phyloP scores from a whole-genome alignment of 2,888 invertebrate genomes.

The Willowsia nigromaculata region DNA sequence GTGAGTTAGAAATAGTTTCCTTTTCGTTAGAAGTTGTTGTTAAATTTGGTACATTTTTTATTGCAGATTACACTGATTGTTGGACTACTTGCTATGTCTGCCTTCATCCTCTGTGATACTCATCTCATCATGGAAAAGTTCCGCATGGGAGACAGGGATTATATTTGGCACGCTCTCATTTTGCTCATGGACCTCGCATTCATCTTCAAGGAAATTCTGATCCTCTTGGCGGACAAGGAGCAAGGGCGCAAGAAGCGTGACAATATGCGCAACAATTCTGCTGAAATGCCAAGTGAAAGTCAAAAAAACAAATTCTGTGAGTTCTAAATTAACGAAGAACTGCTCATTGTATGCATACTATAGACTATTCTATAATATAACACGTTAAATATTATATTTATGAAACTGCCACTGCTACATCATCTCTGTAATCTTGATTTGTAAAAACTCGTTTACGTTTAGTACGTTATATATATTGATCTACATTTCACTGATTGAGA shows the following conservation, averaged over 20 bases:
- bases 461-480: too few species aligned
- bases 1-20: slow-evolving; percentile 83
- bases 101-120: slow-evolving; percentile 98
- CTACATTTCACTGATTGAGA: too few species aligned
- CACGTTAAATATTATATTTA: too few species aligned
- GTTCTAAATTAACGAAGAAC: not conserved
- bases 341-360: not conserved
- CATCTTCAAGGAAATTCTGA: slow-evolving; percentile 94
- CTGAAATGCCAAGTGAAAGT: not conserved
- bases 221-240: slow-evolving; percentile 93
- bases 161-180: slow-evolving; percentile 93
- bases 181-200: slow-evolving; percentile 97
- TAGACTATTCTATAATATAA: too few species aligned
- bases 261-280: slow-evolving; percentile 57
- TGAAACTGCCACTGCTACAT: too few species aligned
- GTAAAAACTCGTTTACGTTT: too few species aligned
- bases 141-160: slow-evolving; percentile 94
- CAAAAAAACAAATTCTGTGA: not conserved
- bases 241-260: slow-evolving; percentile 72
- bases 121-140: slow-evolving; percentile 95
- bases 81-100: slow-evolving; percentile 94
- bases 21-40: not conserved
- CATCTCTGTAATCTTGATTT: not conserved
- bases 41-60: not conserved
- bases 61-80: slow-evolving; percentile 90